Evolutionary conservation across 2,888 invertebrate species (phyloP), one percentile per base, ranked within the genome.

Genomic region (Coenonympha glycerion): DNA sequence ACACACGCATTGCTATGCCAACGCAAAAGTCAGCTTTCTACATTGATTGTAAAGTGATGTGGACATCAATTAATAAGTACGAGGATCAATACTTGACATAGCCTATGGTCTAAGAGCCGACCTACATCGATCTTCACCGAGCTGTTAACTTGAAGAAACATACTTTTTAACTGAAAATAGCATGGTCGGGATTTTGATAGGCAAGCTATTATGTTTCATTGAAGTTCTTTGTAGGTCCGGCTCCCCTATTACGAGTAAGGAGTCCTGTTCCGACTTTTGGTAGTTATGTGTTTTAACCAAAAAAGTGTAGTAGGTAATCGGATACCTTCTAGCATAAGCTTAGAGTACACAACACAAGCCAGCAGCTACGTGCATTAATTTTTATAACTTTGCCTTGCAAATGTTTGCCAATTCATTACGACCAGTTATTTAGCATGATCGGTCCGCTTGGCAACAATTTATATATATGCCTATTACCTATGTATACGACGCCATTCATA

Each of bases 401-500:
- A 26, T 40, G 26, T 40, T 50, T 46, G 39, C 46, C 13, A 30
- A 45, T 36, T 26, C 19, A 41, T 41, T 28, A 41, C 28, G 18
- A 30, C 11, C 13, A 8, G 21, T 31, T 30, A 31, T 15, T 24
- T n/a, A n/a, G n/a, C n/a, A n/a, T n/a, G n/a, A n/a, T n/a, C n/a
- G n/a, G 34, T 22, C 34, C 33, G 21, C 42, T 31, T 57, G 52
- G 56, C 55, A 52, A 57, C 56, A 28, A 22, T 15, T 45, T 50
- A 42, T 28, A 15, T 26, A 47, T 34, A 40, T 47, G 47, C 55
- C 47, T 49, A n/a, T n/a, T n/a, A n/a, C n/a, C 47, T 47, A 52
- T 30, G 46, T 39, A 31, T 44, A 55, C 28, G 26, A 55, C 53
- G 52, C 49, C 56, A 57, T 49, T 39, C 39, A 48, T 46, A 42